Conservation (phyloP, 2,797 vertebrate species). For the Heliangelus exortis region DNA sequence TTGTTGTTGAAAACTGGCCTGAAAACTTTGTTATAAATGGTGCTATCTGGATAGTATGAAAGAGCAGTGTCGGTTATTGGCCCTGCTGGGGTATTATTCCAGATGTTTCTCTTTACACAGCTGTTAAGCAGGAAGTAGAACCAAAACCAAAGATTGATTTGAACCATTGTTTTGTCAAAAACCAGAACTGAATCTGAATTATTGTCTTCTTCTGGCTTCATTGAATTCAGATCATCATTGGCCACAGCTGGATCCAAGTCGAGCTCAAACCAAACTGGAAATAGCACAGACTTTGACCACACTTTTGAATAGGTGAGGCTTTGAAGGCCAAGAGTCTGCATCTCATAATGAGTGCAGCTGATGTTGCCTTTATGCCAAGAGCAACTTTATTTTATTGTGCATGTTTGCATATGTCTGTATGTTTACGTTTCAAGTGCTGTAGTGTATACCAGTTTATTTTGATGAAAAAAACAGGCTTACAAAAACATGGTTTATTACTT, state of each 20-base stretch:
- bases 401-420: neutral
- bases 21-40: conserved; percentile 23
- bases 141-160: conserved; percentile 56
- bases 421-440: neutral
- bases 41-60: conserved; percentile 43
- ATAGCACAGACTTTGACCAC: neutral
- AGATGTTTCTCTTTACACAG: conserved; percentile 62
- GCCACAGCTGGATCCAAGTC: conserved; percentile 17
- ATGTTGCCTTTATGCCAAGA: neutral
- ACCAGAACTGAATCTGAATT: conserved; percentile 50
- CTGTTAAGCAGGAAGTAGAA: conserved; percentile 59
- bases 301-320: neutral
- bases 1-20: neutral
- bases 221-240: conserved; percentile 31
- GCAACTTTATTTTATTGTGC: neutral
- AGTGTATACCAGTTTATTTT: neutral
- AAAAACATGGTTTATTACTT: neutral
- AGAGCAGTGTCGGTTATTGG: conserved; percentile 29
- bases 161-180: conserved; percentile 63
- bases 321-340: neutral
- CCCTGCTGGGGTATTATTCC: conserved; percentile 33
- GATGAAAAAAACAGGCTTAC: neutral
- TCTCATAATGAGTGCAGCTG: neutral
- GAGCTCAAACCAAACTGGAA: neutral
- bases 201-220: conserved; percentile 23